Evolutionary conservation across 2,113 vertebrate species (phyloP), one percentile per base, ranked within the genome.

Genomic region (Spea multiplicata): DNA sequence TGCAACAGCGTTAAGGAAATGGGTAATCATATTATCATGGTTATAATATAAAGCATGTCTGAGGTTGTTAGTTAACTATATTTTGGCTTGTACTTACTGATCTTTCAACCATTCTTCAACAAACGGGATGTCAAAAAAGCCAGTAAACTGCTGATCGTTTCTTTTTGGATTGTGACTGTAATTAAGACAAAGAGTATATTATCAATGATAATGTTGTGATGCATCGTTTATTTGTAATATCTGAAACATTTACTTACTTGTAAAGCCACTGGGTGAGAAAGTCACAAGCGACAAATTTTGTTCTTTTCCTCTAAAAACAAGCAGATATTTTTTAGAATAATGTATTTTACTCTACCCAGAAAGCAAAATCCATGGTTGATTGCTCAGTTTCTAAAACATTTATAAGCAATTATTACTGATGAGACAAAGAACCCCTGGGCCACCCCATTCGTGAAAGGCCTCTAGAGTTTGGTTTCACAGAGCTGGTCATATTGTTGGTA

Each of bases 181-280:
- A 69, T 17, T 74, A 66, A 83, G 5, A 84, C 76, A 84, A 81
- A 77, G 48, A 55, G 73, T 81, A 81, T 85, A 48, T 47, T 17
- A 70, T 0, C 0, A 84, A 80, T 5, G 45, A 65, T 49, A 5
- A 16, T 5, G 5, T 9, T 66, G 44, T 45, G 4, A 66, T 44
- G 5, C 10, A 3, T 6, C 44, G 14, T 8, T 66, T n/a, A n/a
- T 66, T 44, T 66, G 3, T 66, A 44, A 66, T 5, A 6, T 16
- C 3, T 66, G 17, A 66, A n/a, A 44, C 3, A 9, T 66, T 44
- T 61, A 91, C 93, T 96, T 93, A 99, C 97, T 99, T 98, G 91
- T 96, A 98, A 30, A 99, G 85, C 95, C 95, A 99, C 84, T 95
- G 93, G 0, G 93, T 93, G 13, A 99, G 88, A 83, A 96, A 98